A percentile compares a stretch with the other conserved stretches of the same genome.
Conservation (phyloP, 2,888 invertebrate genomes). For the Drosophila aldrichi region DNA sequence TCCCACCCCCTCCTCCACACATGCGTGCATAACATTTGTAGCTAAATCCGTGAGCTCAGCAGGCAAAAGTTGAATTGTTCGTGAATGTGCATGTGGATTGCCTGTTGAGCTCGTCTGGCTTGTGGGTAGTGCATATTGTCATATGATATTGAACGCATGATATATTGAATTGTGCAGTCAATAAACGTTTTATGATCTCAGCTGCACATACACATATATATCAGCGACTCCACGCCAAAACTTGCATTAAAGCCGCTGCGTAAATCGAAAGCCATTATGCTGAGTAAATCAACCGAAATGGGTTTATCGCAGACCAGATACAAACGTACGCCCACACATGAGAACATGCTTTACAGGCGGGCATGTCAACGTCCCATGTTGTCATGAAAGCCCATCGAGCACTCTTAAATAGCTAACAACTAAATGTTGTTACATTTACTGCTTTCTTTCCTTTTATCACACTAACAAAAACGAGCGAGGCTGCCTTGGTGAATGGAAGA, state of each 20-base stretch:
- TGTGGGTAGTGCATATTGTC: slow-evolving; percentile 72
- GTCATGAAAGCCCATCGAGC: slow-evolving; percentile 10
- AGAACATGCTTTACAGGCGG: background rate
- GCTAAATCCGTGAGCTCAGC: slow-evolving; percentile 63
- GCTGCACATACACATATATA: slow-evolving; percentile 66
- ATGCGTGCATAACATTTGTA: slow-evolving; percentile 51
- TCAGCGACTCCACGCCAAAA: slow-evolving; percentile 23
- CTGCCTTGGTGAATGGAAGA: background rate
- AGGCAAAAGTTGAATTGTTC: slow-evolving; percentile 54
- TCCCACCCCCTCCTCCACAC: slow-evolving; percentile 5
- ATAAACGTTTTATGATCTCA: slow-evolving; percentile 77
- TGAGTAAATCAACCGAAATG: slow-evolving; percentile 21
- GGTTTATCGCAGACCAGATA: background rate
- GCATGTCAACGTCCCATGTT: background rate
- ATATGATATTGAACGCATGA: slow-evolving; percentile 77
- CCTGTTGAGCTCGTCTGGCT: slow-evolving; percentile 32
- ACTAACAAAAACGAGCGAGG: background rate
- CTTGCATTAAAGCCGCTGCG: slow-evolving; percentile 25
- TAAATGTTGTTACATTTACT: slow-evolving; percentile 16
- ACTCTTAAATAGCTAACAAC: slow-evolving; percentile 16
- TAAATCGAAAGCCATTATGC: slow-evolving; percentile 22
- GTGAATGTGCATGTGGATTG: slow-evolving; percentile 28
- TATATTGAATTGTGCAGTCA: slow-evolving; percentile 81
- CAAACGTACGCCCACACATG: background rate
- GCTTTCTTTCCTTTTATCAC: slow-evolving; percentile 4